Base-by-base conservation (phyloP, 1,140 invertebrate species). In the Probaryconus sp. region DNA sequence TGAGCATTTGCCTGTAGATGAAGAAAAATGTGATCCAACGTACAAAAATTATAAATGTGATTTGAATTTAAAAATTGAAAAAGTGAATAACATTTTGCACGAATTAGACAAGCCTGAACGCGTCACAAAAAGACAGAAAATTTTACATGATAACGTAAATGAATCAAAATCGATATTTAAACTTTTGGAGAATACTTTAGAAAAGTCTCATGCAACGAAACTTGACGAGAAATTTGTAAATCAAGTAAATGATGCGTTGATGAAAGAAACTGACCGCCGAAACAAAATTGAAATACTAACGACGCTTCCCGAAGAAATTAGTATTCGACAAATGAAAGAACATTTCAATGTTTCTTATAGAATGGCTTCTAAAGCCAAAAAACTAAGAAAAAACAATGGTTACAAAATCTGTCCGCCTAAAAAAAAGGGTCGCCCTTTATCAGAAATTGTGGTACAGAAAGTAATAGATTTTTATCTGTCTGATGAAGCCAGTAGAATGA, bases 401-500 rank as follows among this genome's bases (percentile, higher is more conserved):
- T 53, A 65, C 21, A 42, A 33, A 7, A 43, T 40, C 1, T 1
- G 9, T 17, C 30, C 61, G 7, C 2, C 6, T 21, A 43, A 45
- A 37, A 65, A 45, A 33, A 16, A 18, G 11, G 47, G 48, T 35
- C 48, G 50, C 5, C 17, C 4, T 6, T 10, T 53, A 38, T 10
- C n/a, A 11, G 5, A 17, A 1, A 9, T 16, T 45, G 17, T 16
- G 13, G 48, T 47, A 11, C 5, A 38, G 20, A 65, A 45, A 20
- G 75, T 78, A 5, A 63, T 47, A 50, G 18, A 47, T 21, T 81
- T 81, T 67, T 82, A 78, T 48, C 45, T 73, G 11, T 30, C 18
- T 26, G 78, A 79, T 21, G 74, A 81, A 6, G 67, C 67, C 28
- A 73, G 68, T 45, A 51, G 73, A 30, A 50, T 67, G n/a, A 67